Base-by-base conservation (phyloP, 2,797 vertebrate species). In the Gymnothorax javanicus region DNA sequence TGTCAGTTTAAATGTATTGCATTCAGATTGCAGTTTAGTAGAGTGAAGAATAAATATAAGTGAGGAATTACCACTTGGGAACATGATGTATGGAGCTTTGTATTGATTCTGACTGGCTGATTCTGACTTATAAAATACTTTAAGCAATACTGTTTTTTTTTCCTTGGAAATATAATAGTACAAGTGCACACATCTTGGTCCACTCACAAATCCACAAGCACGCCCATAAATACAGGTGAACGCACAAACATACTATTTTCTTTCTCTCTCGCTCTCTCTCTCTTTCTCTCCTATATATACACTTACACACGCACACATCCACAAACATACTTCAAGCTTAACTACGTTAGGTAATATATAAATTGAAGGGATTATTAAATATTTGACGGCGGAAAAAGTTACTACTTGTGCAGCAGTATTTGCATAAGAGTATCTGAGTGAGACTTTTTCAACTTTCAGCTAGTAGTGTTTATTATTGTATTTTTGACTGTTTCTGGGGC, bases 71-170 rank as follows among this genome's bases (percentile, higher is more conserved):
- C 81, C 64, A 50, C 11, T 33, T 52, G 64, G 54, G 67, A 83
- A 71, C 82, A 64, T 83, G 86, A 87, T 87, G 62, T 69, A 87
- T 87, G 64, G 86, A 58, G 52, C 58, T 57, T 50, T 33, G n/a
- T 56, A 59, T 52, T 83, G 86, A 69, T 83, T 73, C 27, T 58
- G 86, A 83, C 81, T 83, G 7, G 62, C 86, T 13, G 64, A 73
- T 54, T 73, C 73, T 58, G 54, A 64, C 73, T 73, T 67, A 56
- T 58, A 83, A 83, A 62, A 12, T 50, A 20, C 25, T 9, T 12
- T 20, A 15, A 33, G 6, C 11, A 2, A 2, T 60, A 12, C 2
- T 60, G 11, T 60, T 60, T 15, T 8, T 33, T 25, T 43, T n/a
- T 52, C 23, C 17, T 9, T 43, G 15, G 7, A 54, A 33, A 5